Percentiles rank a stretch among this genome's conserved stretches.
Evolutionary conservation across 2,888 invertebrate species (phyloP).

Genomic region (Troides helena): DNA sequence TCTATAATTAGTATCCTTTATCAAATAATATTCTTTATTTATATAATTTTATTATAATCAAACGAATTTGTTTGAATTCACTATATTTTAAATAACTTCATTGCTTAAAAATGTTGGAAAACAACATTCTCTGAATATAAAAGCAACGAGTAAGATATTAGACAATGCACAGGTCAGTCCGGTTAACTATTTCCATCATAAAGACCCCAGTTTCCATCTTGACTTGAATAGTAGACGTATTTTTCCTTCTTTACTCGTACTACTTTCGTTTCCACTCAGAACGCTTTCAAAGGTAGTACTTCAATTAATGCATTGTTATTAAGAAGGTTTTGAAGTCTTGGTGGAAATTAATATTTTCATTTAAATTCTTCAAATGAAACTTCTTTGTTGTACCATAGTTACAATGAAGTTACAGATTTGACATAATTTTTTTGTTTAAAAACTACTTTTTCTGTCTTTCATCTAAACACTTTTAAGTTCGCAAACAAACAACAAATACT

Average conservation of each 20-base stretch:
- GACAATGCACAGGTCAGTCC: constrained; percentile 4
- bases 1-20: too few relatives aligned
- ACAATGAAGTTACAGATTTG: neutral
- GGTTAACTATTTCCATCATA: constrained; percentile 9
- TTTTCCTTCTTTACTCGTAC: constrained; percentile 2
- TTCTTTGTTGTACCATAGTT: neutral
- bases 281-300: constrained; percentile 2
- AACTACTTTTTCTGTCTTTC: too few relatives aligned
- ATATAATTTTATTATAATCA: neutral
- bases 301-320: constrained; percentile 1
- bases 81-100: neutral
- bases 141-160: constrained; percentile 7
- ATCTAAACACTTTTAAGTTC: too few relatives aligned
- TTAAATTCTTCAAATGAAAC: neutral
- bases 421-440: too few relatives aligned
- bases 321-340: neutral
- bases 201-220: constrained; percentile 4
- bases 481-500: too few relatives aligned
- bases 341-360: neutral
- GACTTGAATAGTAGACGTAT: constrained; percentile 14
- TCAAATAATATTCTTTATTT: neutral
- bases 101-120: neutral
- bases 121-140: constrained; percentile 4
- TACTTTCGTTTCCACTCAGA: constrained; percentile 1
- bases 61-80: neutral